Conservation (phyloP, 2,113 vertebrate genomes). For the Seriola dumerili region DNA sequence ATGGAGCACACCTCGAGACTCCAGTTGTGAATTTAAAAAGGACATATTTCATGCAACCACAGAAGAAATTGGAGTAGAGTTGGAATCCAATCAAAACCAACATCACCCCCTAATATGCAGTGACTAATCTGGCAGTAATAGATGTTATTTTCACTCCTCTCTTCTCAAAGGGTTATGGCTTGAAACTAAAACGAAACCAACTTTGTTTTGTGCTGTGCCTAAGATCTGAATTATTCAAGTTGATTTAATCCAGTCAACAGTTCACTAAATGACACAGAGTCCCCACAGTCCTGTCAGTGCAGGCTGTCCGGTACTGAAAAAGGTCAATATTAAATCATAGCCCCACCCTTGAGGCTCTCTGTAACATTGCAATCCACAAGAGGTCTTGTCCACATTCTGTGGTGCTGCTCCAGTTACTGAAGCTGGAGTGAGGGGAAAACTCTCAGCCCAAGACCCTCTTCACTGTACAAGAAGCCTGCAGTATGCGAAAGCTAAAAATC, state of each 20-base stretch:
- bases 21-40: constrained; percentile 63
- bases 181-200: constrained; percentile 45
- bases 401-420: constrained; percentile 51
- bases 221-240: constrained; percentile 43
- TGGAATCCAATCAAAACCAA: constrained; percentile 75
- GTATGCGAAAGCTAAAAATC: constrained; percentile 56
- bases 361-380: constrained; percentile 68
- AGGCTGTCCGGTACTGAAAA: constrained; percentile 45
- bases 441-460: constrained; percentile 37
- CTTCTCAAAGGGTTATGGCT: constrained; percentile 39
- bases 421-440: constrained; percentile 43
- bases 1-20: constrained; percentile 53
- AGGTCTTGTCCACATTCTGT: constrained; percentile 59
- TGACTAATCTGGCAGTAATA: constrained; percentile 77
- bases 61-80: constrained; percentile 62
- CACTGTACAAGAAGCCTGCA: constrained; percentile 47
- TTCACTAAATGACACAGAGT: constrained; percentile 53
- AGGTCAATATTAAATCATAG: constrained; percentile 73
- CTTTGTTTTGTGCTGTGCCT: constrained; percentile 49
- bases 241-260: constrained; percentile 69
- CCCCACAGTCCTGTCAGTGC: constrained; percentile 51
- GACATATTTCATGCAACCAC: constrained; percentile 65
- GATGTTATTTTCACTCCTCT: constrained; percentile 67
- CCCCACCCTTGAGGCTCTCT: constrained; percentile 53
- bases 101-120: constrained; percentile 66